Percentiles rank a stretch among this genome's conserved stretches.
Evolutionary conservation across 1,140 invertebrate species (phyloP).

Genomic region (Lepidostoma basale): DNA sequence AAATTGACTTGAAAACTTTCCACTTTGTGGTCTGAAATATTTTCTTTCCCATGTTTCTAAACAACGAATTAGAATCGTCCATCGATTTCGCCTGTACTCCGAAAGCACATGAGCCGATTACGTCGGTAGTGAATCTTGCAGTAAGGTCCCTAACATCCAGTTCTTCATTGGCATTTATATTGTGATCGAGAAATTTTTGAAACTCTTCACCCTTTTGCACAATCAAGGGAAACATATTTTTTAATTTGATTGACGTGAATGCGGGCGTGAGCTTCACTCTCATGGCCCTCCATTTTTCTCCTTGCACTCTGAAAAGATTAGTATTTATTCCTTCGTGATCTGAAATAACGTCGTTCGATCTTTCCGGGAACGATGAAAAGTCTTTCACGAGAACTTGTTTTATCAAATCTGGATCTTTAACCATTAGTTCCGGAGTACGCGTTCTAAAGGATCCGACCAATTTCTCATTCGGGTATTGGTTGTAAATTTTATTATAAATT

Average conservation of each 20-base stretch:
- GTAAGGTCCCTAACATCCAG: conserved; percentile 53
- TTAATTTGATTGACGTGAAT: conserved; percentile 55
- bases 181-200: conserved; percentile 43
- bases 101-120: conserved; percentile 65
- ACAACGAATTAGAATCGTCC: conserved; percentile 54
- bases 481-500: conserved; percentile 44
- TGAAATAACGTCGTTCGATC: conserved; percentile 42
- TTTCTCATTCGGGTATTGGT: conserved; percentile 42
- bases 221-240: conserved; percentile 53
- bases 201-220: conserved; percentile 48
- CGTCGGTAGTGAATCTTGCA: conserved; percentile 64
- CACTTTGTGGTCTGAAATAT: conserved; percentile 35
- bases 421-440: conserved; percentile 54
- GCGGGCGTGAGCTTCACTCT: conserved; percentile 51
- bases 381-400: conserved; percentile 62
- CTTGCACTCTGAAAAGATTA: conserved; percentile 42
- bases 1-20: background rate
- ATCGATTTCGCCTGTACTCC: conserved; percentile 60
- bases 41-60: conserved; percentile 51
- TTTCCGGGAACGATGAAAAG: conserved; percentile 59
- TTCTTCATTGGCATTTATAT: background rate
- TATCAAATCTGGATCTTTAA: conserved; percentile 61
- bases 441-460: conserved; percentile 55
- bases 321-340: background rate
- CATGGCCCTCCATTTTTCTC: conserved; percentile 59